Evolutionary conservation across 1,140 invertebrate genomes (phyloP).

Genomic region (Heliconius melpomene): DNA sequence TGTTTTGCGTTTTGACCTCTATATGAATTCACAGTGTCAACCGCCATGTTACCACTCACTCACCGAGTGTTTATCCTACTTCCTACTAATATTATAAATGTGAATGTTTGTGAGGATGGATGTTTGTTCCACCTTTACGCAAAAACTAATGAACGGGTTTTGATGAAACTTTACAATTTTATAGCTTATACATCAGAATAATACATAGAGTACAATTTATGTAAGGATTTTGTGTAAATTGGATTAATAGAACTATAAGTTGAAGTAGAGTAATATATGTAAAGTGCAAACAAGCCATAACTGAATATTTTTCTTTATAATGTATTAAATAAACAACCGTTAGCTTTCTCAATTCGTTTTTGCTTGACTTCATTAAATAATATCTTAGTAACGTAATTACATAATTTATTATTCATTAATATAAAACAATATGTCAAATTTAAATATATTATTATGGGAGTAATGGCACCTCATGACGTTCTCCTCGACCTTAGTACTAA

Average conservation of each 20-base stretch:
- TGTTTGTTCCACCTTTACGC: too few species aligned
- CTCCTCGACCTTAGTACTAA: constrained; percentile 18
- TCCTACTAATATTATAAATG: too few species aligned
- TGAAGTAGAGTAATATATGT: not conserved
- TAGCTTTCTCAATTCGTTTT: not conserved
- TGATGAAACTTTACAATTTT: too few species aligned
- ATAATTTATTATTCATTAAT: not conserved
- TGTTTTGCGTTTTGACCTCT: constrained; percentile 50
- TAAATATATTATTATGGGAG: not conserved
- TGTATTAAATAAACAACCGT: not conserved
- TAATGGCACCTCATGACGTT: constrained; percentile 3
- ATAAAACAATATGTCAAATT: not conserved
- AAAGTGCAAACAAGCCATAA: not conserved
- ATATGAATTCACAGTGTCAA: constrained; percentile 35
- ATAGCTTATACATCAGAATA: too few species aligned
- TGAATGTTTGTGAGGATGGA: too few species aligned
- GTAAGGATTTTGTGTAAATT: too few species aligned
- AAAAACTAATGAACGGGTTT: too few species aligned
- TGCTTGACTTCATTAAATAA: not conserved
- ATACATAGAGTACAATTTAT: too few species aligned
- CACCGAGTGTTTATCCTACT: not conserved
- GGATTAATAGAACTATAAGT: too few species aligned
- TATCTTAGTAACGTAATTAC: not conserved
- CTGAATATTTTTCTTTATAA: not conserved
- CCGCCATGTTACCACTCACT: constrained; percentile 29